Base-by-base conservation (phyloP, 2,888 invertebrate species). In the Drosophila pullipes region DNA sequence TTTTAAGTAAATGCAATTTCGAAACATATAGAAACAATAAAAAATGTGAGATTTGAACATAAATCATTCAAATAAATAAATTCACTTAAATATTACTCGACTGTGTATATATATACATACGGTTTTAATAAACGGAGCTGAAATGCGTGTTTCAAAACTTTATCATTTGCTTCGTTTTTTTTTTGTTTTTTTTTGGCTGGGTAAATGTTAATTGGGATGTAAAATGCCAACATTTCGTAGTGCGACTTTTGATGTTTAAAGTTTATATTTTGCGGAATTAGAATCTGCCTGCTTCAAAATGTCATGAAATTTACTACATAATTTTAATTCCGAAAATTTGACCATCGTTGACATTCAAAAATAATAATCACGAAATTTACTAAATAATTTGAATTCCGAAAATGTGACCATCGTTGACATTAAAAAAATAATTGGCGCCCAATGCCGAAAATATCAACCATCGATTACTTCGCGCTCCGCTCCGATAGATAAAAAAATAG, bases 11-110 rank as follows among this genome's bases (percentile, higher is more conserved):
- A 85, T 79, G 87, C 87, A 89, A 87, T 87, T 88, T 88, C 78
- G 80, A 89, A 87, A 86, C 80, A 82, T 89, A 84, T 86, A 89
- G 85, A 89, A 78, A 86, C 89, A 89, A 86, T 89, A 84, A 86
- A 88, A 47, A 84, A 86, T 86, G 86, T 84, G 89, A 89, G 81
- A 89, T 88, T 89, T 85, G 74, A 89, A 83, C 60, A 76, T 78
- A 76, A 66, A 72, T 18, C 16, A 54, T 66, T 53, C n/a, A 57
- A 55, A 30, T 44, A 35, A 52, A 53, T 47, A 22, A 37, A 37
- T 54, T 41, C 7, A 33, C 3, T 13, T 47, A 25, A 44, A 25
- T 37, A 31, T 11, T 52, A 22, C 16, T 47, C 25, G 9, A 25
- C 25, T 47, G 16, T 47, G 47, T 47, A 25, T 4, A 47, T 33